Evolutionary conservation across 64 coral and sea anemone species (phyloP).

Genomic region (Hydrozoanthus tunicans): DNA sequence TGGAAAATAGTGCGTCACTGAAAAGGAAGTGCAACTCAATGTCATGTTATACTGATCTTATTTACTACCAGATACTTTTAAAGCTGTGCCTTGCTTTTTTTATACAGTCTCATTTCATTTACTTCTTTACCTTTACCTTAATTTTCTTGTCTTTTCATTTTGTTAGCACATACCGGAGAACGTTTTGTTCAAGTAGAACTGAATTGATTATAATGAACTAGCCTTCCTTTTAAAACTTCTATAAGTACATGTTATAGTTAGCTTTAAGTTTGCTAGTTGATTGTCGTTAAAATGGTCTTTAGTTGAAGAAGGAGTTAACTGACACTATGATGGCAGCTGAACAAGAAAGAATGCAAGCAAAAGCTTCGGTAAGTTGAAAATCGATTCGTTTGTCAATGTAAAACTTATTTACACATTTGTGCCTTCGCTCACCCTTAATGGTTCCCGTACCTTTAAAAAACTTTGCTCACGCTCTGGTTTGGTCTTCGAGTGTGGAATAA

Average conservation of each 20-base stretch:
- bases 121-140: not conserved
- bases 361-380: constrained; percentile 59
- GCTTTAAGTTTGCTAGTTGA: not conserved
- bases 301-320: constrained; percentile 87
- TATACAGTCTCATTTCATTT: not conserved
- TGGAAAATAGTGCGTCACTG: too few relatives aligned
- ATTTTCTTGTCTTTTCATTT: not conserved
- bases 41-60: too few relatives aligned
- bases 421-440: too few relatives aligned
- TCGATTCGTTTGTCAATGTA: not conserved
- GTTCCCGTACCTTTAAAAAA: not conserved
- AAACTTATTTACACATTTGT: not conserved
- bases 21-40: too few relatives aligned
- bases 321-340: constrained; percentile 67
- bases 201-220: not conserved
- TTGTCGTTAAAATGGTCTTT: not conserved
- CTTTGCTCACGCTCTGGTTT: too few relatives aligned
- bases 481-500: too few relatives aligned
- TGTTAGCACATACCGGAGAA: not conserved
- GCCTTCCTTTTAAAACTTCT: not conserved
- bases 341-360: constrained; percentile 79
- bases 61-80: too few relatives aligned
- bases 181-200: not conserved
- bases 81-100: too few relatives aligned
- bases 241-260: not conserved